These are phyloP conservation scores for Bombus terrestris DNA, from an alignment of 1,140 invertebrate species.

Conservation along the genomic window DNA sequence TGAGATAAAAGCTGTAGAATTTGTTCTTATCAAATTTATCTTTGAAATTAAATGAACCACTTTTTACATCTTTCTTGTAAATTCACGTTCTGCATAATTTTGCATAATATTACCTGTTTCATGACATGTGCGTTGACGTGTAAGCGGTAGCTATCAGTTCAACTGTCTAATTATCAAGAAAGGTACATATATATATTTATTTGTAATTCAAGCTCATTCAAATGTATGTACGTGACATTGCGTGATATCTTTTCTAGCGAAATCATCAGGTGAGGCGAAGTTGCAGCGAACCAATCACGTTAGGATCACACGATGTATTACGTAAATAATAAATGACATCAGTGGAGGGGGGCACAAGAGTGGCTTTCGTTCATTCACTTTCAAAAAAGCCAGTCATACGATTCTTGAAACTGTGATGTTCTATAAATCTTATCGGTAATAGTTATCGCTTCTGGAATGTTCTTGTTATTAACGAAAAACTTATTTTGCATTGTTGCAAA, in stretches of 20 bases:
- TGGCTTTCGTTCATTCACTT: background rate
- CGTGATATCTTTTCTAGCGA: background rate
- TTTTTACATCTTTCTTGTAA: background rate
- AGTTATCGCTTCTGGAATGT: background rate
- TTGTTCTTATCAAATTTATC: background rate
- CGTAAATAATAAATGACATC: background rate
- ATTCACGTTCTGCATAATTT: background rate
- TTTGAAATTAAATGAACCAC: background rate
- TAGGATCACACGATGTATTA: background rate
- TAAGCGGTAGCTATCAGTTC: rapidly evolving
- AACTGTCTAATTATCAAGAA: background rate
- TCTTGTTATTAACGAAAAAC: background rate
- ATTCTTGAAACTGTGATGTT: background rate
- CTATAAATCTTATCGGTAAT: background rate
- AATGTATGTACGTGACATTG: background rate
- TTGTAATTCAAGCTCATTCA: too few species aligned
- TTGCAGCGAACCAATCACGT: too few species aligned
- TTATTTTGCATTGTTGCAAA: background rate
- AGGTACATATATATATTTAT: background rate
- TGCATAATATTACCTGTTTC: background rate
- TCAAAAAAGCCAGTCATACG: background rate
- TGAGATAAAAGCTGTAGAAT: too few species aligned
- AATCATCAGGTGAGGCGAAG: background rate
- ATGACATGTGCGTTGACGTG: background rate
- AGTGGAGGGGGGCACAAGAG: background rate